Base-by-base conservation (phyloP, 2,797 vertebrate species). In the Schizopygopsis malacanthus region DNA sequence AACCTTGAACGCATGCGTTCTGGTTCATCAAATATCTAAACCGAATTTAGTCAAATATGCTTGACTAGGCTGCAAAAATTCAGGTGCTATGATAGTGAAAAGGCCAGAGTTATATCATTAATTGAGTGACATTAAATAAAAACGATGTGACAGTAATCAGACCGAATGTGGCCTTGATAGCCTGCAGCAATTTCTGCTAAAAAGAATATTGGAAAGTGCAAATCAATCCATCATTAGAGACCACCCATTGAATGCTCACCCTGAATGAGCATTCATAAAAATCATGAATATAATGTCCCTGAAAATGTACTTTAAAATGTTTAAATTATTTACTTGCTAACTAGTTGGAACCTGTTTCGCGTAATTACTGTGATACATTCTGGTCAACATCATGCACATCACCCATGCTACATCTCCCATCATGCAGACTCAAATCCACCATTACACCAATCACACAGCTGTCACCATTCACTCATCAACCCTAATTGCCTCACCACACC, bases 211-310 rank as follows among this genome's bases (percentile, higher is more conserved):
- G 54, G n/a, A 71, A 73, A 71, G 25, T 82, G 73, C 22, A 73
- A 61, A 76, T 65, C 82, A 76, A 83, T 65, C 59, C 43, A n/a
- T 83, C 56, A 75, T 83, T 83, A 47, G 22, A 61, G 70, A 63
- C n/a, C 81, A 73, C 70, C 4, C 25, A 75, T 54, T 61, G 41
- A 67, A 67, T 37, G 20, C 69, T 83, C 81, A 73, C 10, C 9
- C 9, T 4, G 39, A 54, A 73, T 45, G 39, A 73, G 3, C 0
- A 4, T 61, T 73, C 54, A 65, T 52, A 20, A 73, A 83, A 76
- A 65, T n/a, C 6, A 73, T 73, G 4, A 45, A 72, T 72, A 56
- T 59, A 43, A 61, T 52, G 20, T 83, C 12, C 13, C 6, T 37
- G 20, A 63, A 75, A 63, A 82, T 22, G 39, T 9, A 2, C 13